A percentile compares a stretch with the other conserved stretches of the same genome.
These are phyloP conservation scores for Synergus itoensis DNA, from an alignment of 2,888 invertebrate species.

Conservation along the genomic window DNA sequence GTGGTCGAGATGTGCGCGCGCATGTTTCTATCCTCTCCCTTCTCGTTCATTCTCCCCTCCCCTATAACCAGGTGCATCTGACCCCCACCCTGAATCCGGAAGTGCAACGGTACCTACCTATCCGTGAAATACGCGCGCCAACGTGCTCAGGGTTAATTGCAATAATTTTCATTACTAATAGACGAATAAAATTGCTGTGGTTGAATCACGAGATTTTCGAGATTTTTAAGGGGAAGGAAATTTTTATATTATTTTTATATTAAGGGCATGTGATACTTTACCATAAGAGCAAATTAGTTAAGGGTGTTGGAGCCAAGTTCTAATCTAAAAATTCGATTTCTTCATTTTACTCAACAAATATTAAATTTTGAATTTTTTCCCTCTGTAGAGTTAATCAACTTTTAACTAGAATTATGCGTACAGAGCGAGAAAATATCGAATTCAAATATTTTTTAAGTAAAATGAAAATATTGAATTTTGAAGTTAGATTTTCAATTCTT, in stretches of 20 bases:
- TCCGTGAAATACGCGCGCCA: conserved; percentile 44
- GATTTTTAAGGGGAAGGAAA: neutral
- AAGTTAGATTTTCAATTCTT: no score
- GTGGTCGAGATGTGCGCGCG: conserved; percentile 71
- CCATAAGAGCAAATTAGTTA: no score
- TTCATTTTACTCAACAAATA: no score
- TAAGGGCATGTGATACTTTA: neutral
- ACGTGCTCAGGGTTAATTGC: conserved; percentile 42
- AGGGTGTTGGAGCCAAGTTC: no score
- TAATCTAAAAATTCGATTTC: no score
- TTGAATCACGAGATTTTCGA: conserved; percentile 3
- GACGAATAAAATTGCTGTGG: conserved; percentile 24
- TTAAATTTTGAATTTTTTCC: no score
- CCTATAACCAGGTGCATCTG: conserved; percentile 38
- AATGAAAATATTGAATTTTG: no score
- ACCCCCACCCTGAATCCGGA: conserved; percentile 49
- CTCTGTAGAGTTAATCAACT: no score
- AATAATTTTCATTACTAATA: conserved; percentile 41
- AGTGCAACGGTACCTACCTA: conserved; percentile 60
- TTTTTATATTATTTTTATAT: conserved; percentile 1
- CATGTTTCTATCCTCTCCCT: conserved; percentile 56
- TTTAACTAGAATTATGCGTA: no score
- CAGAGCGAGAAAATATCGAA: no score
- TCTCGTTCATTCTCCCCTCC: conserved; percentile 47
- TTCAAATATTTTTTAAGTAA: no score